These are phyloP conservation scores for Liposcelis brunnea DNA, from an alignment of 2,888 invertebrate genomes.

Conservation along the genomic window DNA sequence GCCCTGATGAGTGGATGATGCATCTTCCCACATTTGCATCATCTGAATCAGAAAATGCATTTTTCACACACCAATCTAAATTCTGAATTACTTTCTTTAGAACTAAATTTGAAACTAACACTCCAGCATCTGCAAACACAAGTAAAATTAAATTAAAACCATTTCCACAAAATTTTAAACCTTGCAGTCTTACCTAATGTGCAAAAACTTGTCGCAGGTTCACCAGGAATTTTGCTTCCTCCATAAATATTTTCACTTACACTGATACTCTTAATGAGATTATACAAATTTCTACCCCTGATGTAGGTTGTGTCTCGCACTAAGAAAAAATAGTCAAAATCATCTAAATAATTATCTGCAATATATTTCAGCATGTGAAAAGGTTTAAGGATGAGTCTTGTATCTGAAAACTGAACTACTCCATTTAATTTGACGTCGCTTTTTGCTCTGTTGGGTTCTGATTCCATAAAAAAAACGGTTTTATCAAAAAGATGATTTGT, in stretches of 20 bases:
- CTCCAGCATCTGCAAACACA: slow-evolving; percentile 54
- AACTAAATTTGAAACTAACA: slow-evolving; percentile 74
- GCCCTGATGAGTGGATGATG: slow-evolving; percentile 49
- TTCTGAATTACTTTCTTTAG: slow-evolving; percentile 57
- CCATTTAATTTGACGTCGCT: slow-evolving; percentile 26
- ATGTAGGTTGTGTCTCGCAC: slow-evolving; percentile 72
- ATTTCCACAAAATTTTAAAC: too few species aligned
- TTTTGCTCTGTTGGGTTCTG: slow-evolving; percentile 30
- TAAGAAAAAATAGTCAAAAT: slow-evolving; percentile 85
- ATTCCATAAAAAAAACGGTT: slow-evolving; percentile 56
- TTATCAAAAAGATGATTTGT: slow-evolving; percentile 69
- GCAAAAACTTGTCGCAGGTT: slow-evolving; percentile 40
- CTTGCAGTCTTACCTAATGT: slow-evolving; percentile 40
- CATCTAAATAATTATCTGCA: slow-evolving; percentile 71
- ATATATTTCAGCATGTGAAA: slow-evolving; percentile 82
- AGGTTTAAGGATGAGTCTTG: slow-evolving; percentile 52
- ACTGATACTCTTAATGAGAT: slow-evolving; percentile 58
- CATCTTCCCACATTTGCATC: slow-evolving; percentile 82
- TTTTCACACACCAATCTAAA: slow-evolving; percentile 79
- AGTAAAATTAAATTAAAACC: slow-evolving; percentile 3
- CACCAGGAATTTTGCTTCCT: slow-evolving; percentile 35
- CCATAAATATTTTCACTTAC: slow-evolving; percentile 77
- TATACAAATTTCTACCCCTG: slow-evolving; percentile 55
- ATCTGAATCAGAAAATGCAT: slow-evolving; percentile 63
- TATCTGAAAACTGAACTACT: slow-evolving; percentile 77